phyloP scores from a whole-genome alignment of 2,797 vertebrate genomes.

The Bucorvus abyssinicus region DNA sequence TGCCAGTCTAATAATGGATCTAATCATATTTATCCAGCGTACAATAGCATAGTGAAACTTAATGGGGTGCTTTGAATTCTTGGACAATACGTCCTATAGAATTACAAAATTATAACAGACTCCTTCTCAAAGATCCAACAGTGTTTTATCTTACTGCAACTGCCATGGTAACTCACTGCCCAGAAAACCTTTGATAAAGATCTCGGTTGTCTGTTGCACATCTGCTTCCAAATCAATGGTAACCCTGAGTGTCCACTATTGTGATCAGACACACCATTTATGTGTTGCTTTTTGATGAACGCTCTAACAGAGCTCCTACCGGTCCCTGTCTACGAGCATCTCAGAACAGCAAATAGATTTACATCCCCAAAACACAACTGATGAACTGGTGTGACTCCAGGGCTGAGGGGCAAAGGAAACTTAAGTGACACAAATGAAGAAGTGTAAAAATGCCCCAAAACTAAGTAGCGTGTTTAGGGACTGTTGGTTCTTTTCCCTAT shows the following conservation, averaged over 20 bases:
- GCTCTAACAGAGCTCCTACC: conserved; percentile 31
- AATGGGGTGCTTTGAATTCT: conserved; percentile 38
- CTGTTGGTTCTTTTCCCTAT: background rate
- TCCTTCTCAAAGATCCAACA: conserved; percentile 16
- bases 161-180: conserved; percentile 41
- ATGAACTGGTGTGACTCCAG: background rate
- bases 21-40: conserved; percentile 46
- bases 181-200: conserved; percentile 39
- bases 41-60: background rate
- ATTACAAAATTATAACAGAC: conserved; percentile 3
- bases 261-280: conserved; percentile 6
- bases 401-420: background rate
- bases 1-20: conserved; percentile 1
- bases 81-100: conserved; percentile 14
- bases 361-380: conserved; percentile 23
- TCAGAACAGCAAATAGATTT: conserved; percentile 44
- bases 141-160: conserved; percentile 24
- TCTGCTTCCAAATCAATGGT: conserved; percentile 55
- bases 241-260: conserved; percentile 3
- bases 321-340: background rate
- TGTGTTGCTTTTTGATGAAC: conserved; percentile 3
- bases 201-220: background rate
- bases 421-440: background rate
- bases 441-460: background rate
- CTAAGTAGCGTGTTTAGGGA: background rate